Percentiles rank a stretch among this genome's conserved stretches.
phyloP scores from a whole-genome alignment of 2,797 vertebrate genomes.

The Anguilla megastoma region DNA sequence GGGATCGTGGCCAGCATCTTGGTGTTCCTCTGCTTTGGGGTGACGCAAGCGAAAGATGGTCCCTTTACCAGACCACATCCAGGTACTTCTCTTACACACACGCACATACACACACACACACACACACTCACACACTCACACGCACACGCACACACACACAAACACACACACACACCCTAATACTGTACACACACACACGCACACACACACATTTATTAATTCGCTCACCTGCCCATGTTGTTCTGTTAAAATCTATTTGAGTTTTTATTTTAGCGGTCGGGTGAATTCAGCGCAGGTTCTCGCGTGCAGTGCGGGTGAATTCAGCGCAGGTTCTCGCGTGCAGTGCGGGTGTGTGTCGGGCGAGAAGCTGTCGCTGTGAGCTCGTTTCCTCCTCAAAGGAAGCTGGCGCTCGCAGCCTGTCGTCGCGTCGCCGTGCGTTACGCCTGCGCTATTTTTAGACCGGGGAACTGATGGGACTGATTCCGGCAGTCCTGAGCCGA shows the following conservation, averaged over 20 bases:
- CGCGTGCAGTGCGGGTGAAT: too few species aligned
- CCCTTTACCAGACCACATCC: constrained; percentile 97
- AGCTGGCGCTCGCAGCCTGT: neutral
- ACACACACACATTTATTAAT: neutral
- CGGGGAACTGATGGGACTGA: too few species aligned
- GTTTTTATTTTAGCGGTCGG: too few species aligned
- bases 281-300: too few species aligned
- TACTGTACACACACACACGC: neutral
- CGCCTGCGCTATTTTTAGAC: too few species aligned
- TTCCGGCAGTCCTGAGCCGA: too few species aligned
- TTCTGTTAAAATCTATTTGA: neutral
- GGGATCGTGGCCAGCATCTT: constrained; percentile 96
- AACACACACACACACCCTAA: too few species aligned
- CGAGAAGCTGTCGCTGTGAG: neutral
- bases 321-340: too few species aligned
- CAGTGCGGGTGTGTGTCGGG: too few species aligned
- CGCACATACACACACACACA: neutral
- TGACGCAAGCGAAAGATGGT: constrained; percentile 98
- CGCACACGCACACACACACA: neutral
- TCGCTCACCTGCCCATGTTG: neutral
- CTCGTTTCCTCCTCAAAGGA: neutral
- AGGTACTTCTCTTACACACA: constrained; percentile 74
- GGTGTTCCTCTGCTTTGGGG: constrained; percentile 97
- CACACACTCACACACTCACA: neutral
- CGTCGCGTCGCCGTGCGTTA: too few species aligned